Base-by-base conservation (phyloP, 2,113 vertebrate genomes). In the Chrysochloris asiatica region DNA sequence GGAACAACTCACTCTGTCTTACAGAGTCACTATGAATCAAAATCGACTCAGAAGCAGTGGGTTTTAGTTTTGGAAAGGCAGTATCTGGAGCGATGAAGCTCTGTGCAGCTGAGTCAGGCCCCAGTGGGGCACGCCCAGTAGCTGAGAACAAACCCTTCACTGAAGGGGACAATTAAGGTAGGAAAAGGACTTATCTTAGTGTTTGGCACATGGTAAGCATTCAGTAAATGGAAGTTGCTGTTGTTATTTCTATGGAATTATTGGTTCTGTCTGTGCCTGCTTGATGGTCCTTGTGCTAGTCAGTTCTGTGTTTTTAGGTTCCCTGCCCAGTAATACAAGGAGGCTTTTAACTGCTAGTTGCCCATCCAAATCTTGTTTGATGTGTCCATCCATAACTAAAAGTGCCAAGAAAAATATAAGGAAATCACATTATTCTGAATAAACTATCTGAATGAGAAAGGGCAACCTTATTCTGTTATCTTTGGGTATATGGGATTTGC, bases 341-440 rank as follows among this genome's bases (percentile, higher is more conserved):
- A 61, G 26, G 10, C 59, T 61, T 24, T 61, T 61, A 30, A 13
- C 78, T 30, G 24, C 75, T 43, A 54, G 47, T 50, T 95, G 43
- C n/a, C 54, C 91, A 0, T 54, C 36, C 47, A 86, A 76, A 73
- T 67, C 78, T 43, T 6, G 2, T 72, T 14, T 91, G 83, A 67
- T 67, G 84, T 81, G 80, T 28, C 24, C n/a, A n/a, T 80, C 86
- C 72, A 45, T 85, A 83, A 83, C 14, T 24, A 79, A 95, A 93
- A 76, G 59, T 54, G 6, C 85, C 59, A 63, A 75, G 63, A 89
- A 87, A 94, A 92, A 78, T 48, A 73, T 13, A 54, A 81, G 22
- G 78, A 76, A 80, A 80, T 81, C 50, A 43, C 61, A 73, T 69
- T 30, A 36, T 88, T 88, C 86, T 76, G 28, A 86, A 86, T 88